Percentiles rank a stretch among this genome's conserved stretches.
Evolutionary conservation across 1,140 invertebrate genomes (phyloP).

Genomic region (Scaptomyza hsui): DNA sequence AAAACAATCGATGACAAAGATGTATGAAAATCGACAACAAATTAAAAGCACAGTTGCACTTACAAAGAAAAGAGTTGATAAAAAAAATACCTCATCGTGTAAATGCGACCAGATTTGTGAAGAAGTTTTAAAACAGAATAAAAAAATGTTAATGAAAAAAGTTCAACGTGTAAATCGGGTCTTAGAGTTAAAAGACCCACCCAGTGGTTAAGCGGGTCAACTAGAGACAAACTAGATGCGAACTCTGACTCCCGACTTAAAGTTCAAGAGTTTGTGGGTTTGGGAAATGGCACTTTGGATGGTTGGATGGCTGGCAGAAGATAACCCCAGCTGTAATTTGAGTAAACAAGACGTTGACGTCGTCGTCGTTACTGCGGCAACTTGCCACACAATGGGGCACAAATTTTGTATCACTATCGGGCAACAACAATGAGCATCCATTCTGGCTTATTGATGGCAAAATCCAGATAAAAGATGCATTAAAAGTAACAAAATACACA

Average conservation of each 20-base stretch:
- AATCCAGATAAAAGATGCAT: constrained; percentile 82
- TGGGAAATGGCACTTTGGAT: constrained; percentile 52
- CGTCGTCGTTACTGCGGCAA: constrained; percentile 52
- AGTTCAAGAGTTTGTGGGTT: no score
- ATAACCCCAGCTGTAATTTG: constrained; percentile 75
- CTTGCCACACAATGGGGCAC: constrained; percentile 67
- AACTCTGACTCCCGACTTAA: constrained; percentile 38
- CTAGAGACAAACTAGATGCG: constrained; percentile 38
- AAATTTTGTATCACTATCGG: constrained; percentile 78
- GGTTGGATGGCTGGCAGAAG: constrained; percentile 31
- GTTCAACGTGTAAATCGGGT: no score
- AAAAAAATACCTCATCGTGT: no score
- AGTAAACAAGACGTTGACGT: constrained; percentile 68
- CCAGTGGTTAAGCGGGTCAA: constrained; percentile 46
- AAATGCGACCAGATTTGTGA: no score
- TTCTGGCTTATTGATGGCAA: constrained; percentile 69
- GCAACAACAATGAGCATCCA: constrained; percentile 45
- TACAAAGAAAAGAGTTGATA: no score
- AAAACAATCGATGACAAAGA: no score
- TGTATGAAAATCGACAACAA: no score
- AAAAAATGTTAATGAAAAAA: no score
- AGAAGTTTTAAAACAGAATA: no score
- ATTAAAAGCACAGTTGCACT: no score
- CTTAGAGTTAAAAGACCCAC: constrained; percentile 18
- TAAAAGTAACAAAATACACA: constrained; percentile 82